These are phyloP conservation scores for Drosophila baimaii DNA, from an alignment of 1,140 invertebrate species.

Conservation along the genomic window DNA sequence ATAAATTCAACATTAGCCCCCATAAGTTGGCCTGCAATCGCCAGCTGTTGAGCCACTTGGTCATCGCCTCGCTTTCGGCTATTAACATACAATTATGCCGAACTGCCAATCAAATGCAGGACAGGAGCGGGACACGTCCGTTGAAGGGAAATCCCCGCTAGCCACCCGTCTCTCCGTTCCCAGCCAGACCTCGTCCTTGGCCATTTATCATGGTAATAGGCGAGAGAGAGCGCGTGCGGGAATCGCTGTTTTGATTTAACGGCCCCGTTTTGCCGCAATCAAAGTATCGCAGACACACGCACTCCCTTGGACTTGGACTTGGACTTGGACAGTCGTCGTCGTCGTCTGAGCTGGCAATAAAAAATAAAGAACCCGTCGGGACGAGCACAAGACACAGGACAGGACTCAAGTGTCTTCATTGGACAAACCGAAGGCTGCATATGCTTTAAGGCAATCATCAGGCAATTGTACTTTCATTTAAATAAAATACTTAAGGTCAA, in stretches of 20 bases:
- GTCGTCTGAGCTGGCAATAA: conserved; percentile 34
- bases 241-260: conserved; percentile 76
- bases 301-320: conserved; percentile 12
- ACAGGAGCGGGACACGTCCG: conserved; percentile 26
- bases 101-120: conserved; percentile 73
- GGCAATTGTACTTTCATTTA: neutral
- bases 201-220: conserved; percentile 73
- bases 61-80: conserved; percentile 48
- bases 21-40: conserved; percentile 30
- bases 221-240: conserved; percentile 51
- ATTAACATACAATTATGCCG: conserved; percentile 80
- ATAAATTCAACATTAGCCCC: conserved; percentile 63
- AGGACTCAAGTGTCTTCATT: conserved; percentile 19
- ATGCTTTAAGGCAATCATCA: conserved; percentile 8
- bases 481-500: neutral
- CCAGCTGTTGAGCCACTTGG: conserved; percentile 73
- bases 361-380: conserved; percentile 21
- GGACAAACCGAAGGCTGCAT: conserved; percentile 3
- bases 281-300: conserved; percentile 55
- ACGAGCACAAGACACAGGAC: conserved; percentile 4
- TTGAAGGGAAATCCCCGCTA: neutral
- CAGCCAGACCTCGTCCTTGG: conserved; percentile 39
- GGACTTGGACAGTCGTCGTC: neutral
- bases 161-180: conserved; percentile 12
- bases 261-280: conserved; percentile 71